Conservation (phyloP, 2,797 vertebrate genomes). For the Percopsis omiscomaycus region DNA sequence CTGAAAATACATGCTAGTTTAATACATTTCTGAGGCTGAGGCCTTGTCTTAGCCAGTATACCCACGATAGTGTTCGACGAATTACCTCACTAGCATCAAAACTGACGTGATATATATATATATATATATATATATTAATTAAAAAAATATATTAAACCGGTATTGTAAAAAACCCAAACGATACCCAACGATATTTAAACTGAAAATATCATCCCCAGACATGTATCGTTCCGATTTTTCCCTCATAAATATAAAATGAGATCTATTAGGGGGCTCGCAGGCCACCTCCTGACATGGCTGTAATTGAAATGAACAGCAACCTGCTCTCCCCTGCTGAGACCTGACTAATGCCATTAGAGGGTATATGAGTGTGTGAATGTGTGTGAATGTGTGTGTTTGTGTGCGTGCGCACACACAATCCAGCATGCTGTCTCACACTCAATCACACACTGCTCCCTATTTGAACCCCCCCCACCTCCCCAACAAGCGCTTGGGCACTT, state of each 20-base stretch:
- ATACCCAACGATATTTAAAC: not conserved
- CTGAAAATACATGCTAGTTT: not conserved
- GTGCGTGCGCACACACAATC: not conserved
- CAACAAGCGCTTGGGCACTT: constrained; percentile 19
- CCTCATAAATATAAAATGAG: constrained; percentile 63
- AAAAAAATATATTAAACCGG: no score
- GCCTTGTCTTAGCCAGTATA: no score
- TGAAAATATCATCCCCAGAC: not conserved
- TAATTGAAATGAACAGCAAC: constrained; percentile 65
- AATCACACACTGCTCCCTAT: constrained; percentile 39
- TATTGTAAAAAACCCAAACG: no score
- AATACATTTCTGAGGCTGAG: no score
- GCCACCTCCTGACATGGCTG: constrained; percentile 31
- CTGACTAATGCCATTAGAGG: constrained; percentile 56
- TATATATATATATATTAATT: no score
- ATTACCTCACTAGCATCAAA: no score
- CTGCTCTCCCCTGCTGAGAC: constrained; percentile 39
- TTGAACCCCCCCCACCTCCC: constrained; percentile 14
- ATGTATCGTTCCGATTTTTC: constrained; percentile 11
- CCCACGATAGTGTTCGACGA: no score
- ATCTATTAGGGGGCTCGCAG: constrained; percentile 22
- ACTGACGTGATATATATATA: not conserved
- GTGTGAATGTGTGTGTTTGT: constrained; percentile 9
- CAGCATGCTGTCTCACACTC: constrained; percentile 13
- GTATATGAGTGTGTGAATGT: constrained; percentile 38